Conservation (phyloP, 2,888 invertebrate species). For the Dascillus cervinus region DNA sequence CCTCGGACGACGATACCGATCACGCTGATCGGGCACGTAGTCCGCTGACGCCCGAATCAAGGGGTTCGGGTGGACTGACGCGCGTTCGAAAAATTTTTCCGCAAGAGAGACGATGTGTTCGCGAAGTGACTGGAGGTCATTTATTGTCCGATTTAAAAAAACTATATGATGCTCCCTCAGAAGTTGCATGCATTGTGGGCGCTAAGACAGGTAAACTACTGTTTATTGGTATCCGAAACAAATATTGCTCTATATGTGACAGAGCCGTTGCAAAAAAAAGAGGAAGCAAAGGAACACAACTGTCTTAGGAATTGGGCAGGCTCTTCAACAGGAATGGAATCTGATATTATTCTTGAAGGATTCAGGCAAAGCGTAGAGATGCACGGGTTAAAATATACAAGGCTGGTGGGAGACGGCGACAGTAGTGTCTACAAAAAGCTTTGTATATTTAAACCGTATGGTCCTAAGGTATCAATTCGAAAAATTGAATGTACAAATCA, state of each 20-base stretch:
- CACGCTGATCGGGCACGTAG: too few species aligned
- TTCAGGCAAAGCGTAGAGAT: conserved; percentile 20
- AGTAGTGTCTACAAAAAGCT: conserved; percentile 28
- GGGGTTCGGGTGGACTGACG: too few species aligned
- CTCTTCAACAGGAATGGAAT: conserved; percentile 25
- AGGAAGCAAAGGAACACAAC: conserved; percentile 11
- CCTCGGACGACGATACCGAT: too few species aligned
- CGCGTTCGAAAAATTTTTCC: too few species aligned
- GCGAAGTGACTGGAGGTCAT: too few species aligned
- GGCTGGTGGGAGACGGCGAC: conserved; percentile 33
- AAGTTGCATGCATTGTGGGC: conserved; percentile 7
- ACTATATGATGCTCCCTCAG: conserved; percentile 3
- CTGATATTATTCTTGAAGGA: conserved; percentile 23
- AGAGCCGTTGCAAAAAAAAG: conserved; percentile 12
- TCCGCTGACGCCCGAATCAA: too few species aligned
- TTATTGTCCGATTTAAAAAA: too few species aligned
- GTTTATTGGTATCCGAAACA: conserved; percentile 16
- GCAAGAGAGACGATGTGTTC: too few species aligned
- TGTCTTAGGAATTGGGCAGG: conserved; percentile 26
- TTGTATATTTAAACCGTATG: conserved; percentile 22
- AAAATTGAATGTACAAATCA: conserved; percentile 33
- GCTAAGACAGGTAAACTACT: conserved; percentile 6
- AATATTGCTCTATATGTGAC: conserved; percentile 23
- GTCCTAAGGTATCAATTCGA: conserved; percentile 13
- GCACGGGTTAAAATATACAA: conserved; percentile 22